Evolutionary conservation across 2,797 vertebrate genomes (phyloP).

Genomic region (Sylvilagus floridanus): DNA sequence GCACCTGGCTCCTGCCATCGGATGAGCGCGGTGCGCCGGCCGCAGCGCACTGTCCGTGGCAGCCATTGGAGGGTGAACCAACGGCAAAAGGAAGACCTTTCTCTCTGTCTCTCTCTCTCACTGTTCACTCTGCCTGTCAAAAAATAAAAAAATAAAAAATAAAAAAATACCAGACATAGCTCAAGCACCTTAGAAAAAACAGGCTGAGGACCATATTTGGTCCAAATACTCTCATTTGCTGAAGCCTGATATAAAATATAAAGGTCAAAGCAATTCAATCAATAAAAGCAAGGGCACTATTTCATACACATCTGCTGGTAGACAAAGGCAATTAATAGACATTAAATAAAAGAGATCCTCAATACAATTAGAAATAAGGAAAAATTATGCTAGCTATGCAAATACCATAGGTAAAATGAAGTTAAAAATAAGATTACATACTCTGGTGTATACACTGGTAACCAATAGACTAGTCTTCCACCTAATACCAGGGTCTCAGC

Average conservation of each 20-base stretch:
- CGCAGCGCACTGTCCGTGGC: no score
- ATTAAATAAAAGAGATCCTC: conserved; percentile 45
- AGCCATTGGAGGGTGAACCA: no score
- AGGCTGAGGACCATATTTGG: background rate
- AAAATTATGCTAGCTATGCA: conserved; percentile 13
- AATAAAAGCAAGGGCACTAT: background rate
- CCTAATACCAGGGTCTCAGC: conserved; percentile 93
- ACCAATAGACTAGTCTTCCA: conserved; percentile 97
- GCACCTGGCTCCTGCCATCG: no score
- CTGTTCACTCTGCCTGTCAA: no score
- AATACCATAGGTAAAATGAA: conserved; percentile 58
- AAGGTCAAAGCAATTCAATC: conserved; percentile 21
- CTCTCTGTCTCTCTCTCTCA: no score
- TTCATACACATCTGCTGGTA: conserved; percentile 18
- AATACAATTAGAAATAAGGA: background rate
- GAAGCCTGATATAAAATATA: background rate
- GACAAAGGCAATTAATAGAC: conserved; percentile 35
- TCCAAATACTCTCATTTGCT: background rate
- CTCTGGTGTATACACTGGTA: conserved; percentile 97
- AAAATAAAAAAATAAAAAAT: no score
- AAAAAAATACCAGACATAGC: conserved; percentile 7
- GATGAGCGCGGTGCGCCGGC: no score
- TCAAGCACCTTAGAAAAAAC: conserved; percentile 10
- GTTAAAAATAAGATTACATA: conserved; percentile 87
- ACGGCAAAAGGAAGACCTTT: no score